Percentiles rank a stretch among this genome's conserved stretches.
These are phyloP conservation scores for Neopelma chrysocephalum DNA, from an alignment of 2,797 vertebrate species.

Conservation along the genomic window DNA sequence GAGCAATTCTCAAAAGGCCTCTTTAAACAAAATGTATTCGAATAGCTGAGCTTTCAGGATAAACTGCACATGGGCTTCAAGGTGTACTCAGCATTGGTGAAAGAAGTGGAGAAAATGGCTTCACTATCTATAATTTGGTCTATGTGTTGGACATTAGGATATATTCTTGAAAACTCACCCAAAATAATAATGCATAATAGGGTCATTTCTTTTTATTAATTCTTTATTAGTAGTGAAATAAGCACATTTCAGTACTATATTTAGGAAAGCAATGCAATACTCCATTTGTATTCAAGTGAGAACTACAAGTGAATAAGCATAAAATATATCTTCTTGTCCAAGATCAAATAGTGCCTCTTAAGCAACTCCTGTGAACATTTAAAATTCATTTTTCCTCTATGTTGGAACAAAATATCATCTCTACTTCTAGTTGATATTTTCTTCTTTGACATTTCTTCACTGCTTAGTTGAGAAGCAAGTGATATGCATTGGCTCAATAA, in stretches of 20 bases:
- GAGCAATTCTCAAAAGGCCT: neutral
- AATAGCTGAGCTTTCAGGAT: neutral
- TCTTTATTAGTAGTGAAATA: neutral
- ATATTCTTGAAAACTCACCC: neutral
- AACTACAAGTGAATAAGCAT: neutral
- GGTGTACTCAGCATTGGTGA: neutral
- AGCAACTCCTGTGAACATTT: neutral
- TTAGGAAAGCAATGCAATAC: neutral
- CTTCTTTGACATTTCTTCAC: neutral
- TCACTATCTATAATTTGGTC: neutral
- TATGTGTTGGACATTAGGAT: accelerated
- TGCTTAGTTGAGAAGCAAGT: neutral
- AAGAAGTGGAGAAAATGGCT: neutral
- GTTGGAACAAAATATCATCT: neutral
- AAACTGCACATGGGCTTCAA: neutral
- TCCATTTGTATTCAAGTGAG: neutral
- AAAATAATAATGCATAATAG: neutral
- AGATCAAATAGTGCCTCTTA: neutral
- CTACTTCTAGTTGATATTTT: neutral
- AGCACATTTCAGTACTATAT: neutral
- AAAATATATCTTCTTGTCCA: neutral
- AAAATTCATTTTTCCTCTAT: neutral
- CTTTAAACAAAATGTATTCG: neutral
- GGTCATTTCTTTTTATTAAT: neutral
- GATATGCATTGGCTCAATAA: neutral